A percentile compares a stretch with the other conserved stretches of the same genome.
phyloP scores from a whole-genome alignment of 2,888 invertebrate genomes.

The Drosophila buzzatii region DNA sequence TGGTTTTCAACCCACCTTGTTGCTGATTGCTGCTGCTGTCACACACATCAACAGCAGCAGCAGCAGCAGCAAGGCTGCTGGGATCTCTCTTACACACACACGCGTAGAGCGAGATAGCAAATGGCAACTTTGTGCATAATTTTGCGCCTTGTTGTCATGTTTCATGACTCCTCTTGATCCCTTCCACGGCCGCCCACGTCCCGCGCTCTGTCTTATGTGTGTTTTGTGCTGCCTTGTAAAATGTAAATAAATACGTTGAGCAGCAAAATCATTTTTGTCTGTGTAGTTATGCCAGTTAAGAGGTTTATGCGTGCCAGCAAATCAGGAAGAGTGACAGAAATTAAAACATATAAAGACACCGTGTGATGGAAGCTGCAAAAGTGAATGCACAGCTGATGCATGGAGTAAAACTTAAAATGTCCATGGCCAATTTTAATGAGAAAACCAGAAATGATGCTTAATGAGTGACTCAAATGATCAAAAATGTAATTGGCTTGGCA shows the following conservation, averaged over 20 bases:
- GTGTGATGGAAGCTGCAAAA: neutral
- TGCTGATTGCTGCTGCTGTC: constrained; percentile 60
- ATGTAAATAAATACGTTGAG: constrained; percentile 74
- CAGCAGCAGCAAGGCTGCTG: constrained; percentile 58
- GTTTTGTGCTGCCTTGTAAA: constrained; percentile 69
- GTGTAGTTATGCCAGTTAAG: constrained; percentile 44
- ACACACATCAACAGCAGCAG: constrained; percentile 39
- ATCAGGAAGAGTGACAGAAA: constrained; percentile 24
- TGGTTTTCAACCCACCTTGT: constrained; percentile 57
- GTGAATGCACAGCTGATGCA: neutral
- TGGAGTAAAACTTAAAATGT: constrained; percentile 1
- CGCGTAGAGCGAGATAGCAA: constrained; percentile 23
- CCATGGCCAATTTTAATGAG: neutral
- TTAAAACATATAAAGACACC: neutral
- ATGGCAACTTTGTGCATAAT: constrained; percentile 80
- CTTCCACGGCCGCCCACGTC: neutral
- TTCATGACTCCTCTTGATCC: constrained; percentile 29
- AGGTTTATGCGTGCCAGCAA: constrained; percentile 58
- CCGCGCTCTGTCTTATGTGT: constrained; percentile 47
- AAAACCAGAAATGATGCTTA: neutral
- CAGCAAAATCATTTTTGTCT: constrained; percentile 54
- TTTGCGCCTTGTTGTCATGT: constrained; percentile 80
- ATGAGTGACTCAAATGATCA: neutral
- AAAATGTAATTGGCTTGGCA: neutral
- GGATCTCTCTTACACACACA: constrained; percentile 45